Evolutionary conservation across 2,797 vertebrate species (phyloP), one percentile per base, ranked within the genome.

Genomic region (Dicrostonyx torquatus): DNA sequence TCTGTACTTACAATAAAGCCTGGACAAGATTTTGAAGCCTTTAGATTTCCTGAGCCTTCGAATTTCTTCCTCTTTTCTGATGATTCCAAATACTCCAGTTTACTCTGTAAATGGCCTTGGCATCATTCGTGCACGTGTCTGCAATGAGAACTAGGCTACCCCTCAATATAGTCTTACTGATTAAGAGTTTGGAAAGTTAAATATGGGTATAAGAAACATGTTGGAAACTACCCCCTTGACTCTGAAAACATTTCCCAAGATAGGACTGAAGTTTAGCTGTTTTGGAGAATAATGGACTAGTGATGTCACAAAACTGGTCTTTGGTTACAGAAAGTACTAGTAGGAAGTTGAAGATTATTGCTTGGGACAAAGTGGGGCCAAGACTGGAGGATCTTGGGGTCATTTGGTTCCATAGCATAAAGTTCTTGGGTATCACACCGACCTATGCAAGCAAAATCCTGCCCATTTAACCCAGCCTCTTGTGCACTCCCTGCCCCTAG

Each of bases 1-100:
- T 76, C 11, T 34, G 40, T 76, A 76, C 17, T 87, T 89, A 50
- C 2, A 37, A 26, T 64, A 31, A 91, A 40, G 73, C 53, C 45
- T 77, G 34, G 24, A 40, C 34, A 95, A 78, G 95, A 68, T 24
- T 77, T 62, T 12, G 22, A 92, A 96, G n/a, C 55, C 55, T 89
- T 93, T 2, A 18, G 68, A 76, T 94, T 87, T 89, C 76, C 70
- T 40, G 31, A 93, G 34, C 24, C 37, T 53, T 86, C 17, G 12
- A 37, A 75, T 88, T 88, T 76, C 58, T 80, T 87, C 34, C 18
- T 66, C 24, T 68, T 20, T 20, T 83, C 34, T 48, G 43, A 62
- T 18, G 45, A 84, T 37, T 72, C 72, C 40, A 62, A 84, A 12
- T 2, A 62, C 45, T 50, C 62, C 50, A 85, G 45, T 2, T 77